Evolutionary conservation across 2,797 vertebrate genomes (phyloP).

Genomic region (Corythornis leucogaster): DNA sequence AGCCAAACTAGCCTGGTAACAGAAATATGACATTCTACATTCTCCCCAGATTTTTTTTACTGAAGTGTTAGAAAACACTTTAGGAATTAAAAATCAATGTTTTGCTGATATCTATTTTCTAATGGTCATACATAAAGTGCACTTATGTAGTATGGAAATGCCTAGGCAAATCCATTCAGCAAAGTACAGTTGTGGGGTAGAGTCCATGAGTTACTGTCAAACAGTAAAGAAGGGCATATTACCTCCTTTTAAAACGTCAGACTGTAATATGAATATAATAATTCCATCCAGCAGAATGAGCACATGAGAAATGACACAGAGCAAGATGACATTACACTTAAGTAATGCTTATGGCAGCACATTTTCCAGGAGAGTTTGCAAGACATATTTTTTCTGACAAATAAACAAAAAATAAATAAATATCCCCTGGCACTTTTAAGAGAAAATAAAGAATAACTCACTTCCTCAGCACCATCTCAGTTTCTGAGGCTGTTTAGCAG

Average conservation of each 20-base stretch:
- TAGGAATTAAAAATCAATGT: neutral
- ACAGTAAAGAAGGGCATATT: neutral
- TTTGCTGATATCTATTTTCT: neutral
- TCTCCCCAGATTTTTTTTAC: neutral
- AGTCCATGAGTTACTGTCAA: neutral
- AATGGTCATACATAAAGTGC: neutral
- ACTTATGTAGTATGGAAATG: neutral
- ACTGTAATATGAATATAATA: neutral
- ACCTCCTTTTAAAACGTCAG: neutral
- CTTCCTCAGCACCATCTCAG: neutral
- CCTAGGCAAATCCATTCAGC: neutral
- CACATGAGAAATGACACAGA: neutral
- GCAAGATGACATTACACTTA: neutral
- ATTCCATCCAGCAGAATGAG: neutral
- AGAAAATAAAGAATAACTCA: neutral
- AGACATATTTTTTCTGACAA: neutral
- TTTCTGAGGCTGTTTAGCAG: neutral
- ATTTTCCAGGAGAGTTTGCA: neutral
- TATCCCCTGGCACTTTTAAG: neutral
- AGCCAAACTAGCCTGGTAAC: neutral
- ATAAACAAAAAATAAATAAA: conserved; percentile 1
- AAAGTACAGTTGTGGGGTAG: neutral
- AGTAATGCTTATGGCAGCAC: neutral
- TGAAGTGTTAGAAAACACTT: neutral
- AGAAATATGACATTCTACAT: neutral